Conservation (phyloP, 2,888 invertebrate genomes). For the Scelioninae gen. 2 region DNA sequence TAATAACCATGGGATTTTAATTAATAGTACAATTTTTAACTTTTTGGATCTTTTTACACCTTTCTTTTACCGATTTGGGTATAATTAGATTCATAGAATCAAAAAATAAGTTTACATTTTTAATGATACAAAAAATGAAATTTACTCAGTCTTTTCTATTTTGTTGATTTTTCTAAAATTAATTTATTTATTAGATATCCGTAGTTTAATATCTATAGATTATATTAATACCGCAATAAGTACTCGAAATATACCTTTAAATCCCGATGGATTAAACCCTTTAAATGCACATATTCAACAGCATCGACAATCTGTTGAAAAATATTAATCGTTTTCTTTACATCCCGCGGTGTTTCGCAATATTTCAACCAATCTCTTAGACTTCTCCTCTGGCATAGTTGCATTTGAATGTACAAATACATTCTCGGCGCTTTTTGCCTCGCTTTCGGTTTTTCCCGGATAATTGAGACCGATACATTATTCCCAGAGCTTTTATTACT, state of each 20-base stretch:
- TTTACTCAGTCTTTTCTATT: too few species aligned
- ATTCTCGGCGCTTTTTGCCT: slow-evolving; percentile 75
- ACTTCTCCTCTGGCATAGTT: slow-evolving; percentile 91
- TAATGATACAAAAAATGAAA: too few species aligned
- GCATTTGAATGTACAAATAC: slow-evolving; percentile 98
- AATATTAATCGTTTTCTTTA: slow-evolving; percentile 79
- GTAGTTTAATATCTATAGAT: too few species aligned
- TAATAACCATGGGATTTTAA: too few species aligned
- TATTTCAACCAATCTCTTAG: slow-evolving; percentile 90
- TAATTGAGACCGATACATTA: slow-evolving; percentile 4
- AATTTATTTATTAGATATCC: too few species aligned
- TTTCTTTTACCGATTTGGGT: too few species aligned
- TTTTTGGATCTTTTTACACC: too few species aligned
- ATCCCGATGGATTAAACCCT: slow-evolving; percentile 96
- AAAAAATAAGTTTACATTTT: too few species aligned
- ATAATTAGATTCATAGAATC: too few species aligned
- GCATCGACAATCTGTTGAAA: slow-evolving; percentile 95
- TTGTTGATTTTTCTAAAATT: too few species aligned
- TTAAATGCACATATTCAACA: slow-evolving; percentile 95
- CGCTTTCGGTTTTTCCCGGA: slow-evolving; percentile 44
- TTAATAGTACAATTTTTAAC: too few species aligned
- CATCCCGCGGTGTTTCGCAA: slow-evolving; percentile 67
- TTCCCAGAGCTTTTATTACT: slow-evolving; percentile 2
- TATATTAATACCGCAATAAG: too few species aligned
- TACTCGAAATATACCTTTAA: slow-evolving; percentile 89